Evolutionary conservation across 2,888 invertebrate genomes (phyloP).

Genomic region (Aporophyla nigra): DNA sequence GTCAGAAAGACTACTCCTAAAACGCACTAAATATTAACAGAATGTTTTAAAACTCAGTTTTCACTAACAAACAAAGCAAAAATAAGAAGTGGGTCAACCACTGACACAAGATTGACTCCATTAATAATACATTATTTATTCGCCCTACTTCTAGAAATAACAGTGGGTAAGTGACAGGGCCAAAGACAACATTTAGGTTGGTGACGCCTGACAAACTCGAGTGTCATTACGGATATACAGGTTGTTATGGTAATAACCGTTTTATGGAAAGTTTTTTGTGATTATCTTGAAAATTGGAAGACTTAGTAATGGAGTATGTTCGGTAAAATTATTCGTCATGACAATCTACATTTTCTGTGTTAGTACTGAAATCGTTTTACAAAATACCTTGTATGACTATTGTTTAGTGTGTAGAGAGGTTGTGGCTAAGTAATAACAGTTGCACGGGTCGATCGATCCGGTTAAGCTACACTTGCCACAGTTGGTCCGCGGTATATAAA

Average conservation of each 20-base stretch:
- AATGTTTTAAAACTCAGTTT: slow-evolving; percentile 1
- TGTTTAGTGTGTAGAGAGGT: background rate
- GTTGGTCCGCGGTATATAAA: no score
- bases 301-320: background rate
- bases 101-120: slow-evolving; percentile 56
- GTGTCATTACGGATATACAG: slow-evolving; percentile 25
- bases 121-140: slow-evolving; percentile 46
- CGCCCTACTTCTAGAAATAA: slow-evolving; percentile 50
- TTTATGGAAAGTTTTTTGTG: background rate
- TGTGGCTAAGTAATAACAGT: no score
- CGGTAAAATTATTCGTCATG: background rate
- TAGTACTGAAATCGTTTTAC: no score
- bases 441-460: no score
- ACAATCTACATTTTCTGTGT: background rate
- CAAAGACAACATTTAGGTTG: slow-evolving; percentile 45
- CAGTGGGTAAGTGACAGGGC: slow-evolving; percentile 36
- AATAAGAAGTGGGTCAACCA: slow-evolving; percentile 39
- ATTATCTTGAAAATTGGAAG: background rate
- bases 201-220: background rate
- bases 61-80: slow-evolving; percentile 14
- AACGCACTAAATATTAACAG: background rate
- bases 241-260: background rate
- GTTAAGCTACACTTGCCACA: no score
- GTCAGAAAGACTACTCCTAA: background rate
- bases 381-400: background rate